Conservation (phyloP, 2,797 vertebrate species). For the Trichosurus vulpecula region DNA sequence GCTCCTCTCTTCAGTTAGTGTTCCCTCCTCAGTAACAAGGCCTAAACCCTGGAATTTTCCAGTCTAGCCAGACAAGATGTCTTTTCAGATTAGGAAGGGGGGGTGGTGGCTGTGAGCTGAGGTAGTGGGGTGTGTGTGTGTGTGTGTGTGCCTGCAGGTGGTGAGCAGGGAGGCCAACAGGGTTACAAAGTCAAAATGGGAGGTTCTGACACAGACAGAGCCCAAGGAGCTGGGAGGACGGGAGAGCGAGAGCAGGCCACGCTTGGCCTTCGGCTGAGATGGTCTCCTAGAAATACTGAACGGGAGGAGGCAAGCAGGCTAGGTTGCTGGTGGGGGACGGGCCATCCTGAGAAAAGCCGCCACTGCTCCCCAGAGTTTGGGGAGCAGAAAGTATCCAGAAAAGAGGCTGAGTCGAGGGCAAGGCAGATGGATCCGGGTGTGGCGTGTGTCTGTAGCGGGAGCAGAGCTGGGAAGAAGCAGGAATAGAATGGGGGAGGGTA, state of each 20-base stretch:
- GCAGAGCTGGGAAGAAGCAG: background rate
- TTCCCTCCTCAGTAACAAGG: conserved; percentile 64
- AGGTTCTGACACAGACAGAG: conserved; percentile 34
- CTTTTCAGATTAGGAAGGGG: conserved; percentile 73
- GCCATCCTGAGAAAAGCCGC: background rate
- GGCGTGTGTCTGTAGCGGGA: conserved; percentile 25
- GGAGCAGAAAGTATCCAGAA: background rate
- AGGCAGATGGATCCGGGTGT: background rate
- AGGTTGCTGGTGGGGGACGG: no score
- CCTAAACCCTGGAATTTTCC: conserved; percentile 77
- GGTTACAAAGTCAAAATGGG: conserved; percentile 38
- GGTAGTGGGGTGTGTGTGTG: background rate
- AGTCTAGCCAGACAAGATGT: conserved; percentile 73
- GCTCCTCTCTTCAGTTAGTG: conserved; percentile 38
- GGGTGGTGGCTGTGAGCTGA: conserved; percentile 59
- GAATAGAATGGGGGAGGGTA: background rate
- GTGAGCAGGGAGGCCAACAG: conserved; percentile 18
- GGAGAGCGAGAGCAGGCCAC: background rate
- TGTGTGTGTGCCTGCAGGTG: conserved; percentile 1
- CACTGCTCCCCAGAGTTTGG: background rate
- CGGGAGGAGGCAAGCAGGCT: background rate
- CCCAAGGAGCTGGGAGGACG: background rate
- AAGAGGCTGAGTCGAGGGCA: background rate
- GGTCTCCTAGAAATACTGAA: background rate
- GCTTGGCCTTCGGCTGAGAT: background rate